Conservation (phyloP, 2,888 invertebrate species). For the Sinotaia quadrata region DNA sequence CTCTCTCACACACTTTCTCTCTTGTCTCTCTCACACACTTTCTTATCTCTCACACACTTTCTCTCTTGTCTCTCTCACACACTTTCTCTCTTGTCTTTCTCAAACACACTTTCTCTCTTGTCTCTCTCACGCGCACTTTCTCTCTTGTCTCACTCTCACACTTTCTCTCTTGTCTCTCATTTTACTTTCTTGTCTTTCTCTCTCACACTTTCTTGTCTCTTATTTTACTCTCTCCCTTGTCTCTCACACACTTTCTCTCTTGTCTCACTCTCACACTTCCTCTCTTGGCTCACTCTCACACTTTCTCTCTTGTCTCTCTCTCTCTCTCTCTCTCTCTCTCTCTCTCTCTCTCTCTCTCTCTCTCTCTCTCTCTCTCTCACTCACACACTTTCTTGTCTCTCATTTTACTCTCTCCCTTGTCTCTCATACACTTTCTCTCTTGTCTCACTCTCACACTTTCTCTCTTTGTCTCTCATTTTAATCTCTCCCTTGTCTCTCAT, state of each 20-base stretch:
- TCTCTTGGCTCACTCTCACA: not conserved
- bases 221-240: not conserved
- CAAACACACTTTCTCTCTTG: too few species aligned
- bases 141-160: too few species aligned
- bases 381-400: slow-evolving; percentile 3
- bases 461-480: not conserved
- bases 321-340: not conserved
- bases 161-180: slow-evolving; percentile 8
- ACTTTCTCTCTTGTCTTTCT: too few species aligned
- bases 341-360: slow-evolving; percentile 20
- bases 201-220: not conserved
- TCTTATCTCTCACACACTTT: too few species aligned
- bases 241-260: slow-evolving; percentile 13
- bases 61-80: too few species aligned
- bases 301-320: not conserved
- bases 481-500: not conserved
- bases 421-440: not conserved
- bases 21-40: slow-evolving; percentile 16
- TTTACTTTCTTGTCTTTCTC: not conserved
- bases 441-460: not conserved
- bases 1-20: slow-evolving; percentile 10
- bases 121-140: too few species aligned
- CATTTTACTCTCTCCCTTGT: not conserved
- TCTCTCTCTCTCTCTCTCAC: slow-evolving; percentile 19
- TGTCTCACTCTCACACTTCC: too few species aligned